Conservation (phyloP, 2,888 invertebrate genomes). For the Nephrotoma guestfalica region DNA sequence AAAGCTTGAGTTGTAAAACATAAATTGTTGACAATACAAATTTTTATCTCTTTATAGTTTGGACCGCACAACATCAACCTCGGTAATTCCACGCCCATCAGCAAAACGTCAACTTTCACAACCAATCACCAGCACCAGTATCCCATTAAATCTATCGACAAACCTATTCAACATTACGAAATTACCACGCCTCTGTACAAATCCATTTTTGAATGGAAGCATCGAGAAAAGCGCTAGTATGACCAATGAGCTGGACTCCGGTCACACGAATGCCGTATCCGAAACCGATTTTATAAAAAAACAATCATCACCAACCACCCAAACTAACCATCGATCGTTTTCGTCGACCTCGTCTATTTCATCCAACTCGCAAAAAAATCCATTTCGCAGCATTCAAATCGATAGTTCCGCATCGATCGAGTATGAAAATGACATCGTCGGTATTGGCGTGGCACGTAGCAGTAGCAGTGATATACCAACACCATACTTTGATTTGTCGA, state of each 20-base stretch:
- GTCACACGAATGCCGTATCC: background rate
- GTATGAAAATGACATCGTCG: background rate
- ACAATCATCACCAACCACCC: background rate
- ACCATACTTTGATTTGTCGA: background rate
- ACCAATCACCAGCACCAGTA: slow-evolving; percentile 9
- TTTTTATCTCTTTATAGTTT: background rate
- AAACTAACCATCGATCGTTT: slow-evolving; percentile 1
- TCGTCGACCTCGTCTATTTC: slow-evolving; percentile 1
- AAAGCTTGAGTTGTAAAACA: background rate
- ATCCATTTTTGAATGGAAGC: slow-evolving; percentile 16
- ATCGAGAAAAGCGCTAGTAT: slow-evolving; percentile 1
- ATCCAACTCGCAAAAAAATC: background rate
- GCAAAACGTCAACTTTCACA: slow-evolving; percentile 22
- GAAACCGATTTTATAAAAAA: background rate
- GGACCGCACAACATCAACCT: background rate
- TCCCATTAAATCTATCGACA: slow-evolving; percentile 13
- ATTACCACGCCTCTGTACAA: slow-evolving; percentile 13
- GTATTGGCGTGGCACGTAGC: background rate
- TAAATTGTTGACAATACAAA: background rate
- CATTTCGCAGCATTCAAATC: background rate
- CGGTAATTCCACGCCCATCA: slow-evolving; percentile 16
- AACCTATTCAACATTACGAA: slow-evolving; percentile 12
- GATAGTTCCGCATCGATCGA: background rate
- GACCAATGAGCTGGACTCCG: background rate
- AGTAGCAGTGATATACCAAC: background rate